phyloP scores from a whole-genome alignment of 2,888 invertebrate species.

The Nomada fabriciana region DNA sequence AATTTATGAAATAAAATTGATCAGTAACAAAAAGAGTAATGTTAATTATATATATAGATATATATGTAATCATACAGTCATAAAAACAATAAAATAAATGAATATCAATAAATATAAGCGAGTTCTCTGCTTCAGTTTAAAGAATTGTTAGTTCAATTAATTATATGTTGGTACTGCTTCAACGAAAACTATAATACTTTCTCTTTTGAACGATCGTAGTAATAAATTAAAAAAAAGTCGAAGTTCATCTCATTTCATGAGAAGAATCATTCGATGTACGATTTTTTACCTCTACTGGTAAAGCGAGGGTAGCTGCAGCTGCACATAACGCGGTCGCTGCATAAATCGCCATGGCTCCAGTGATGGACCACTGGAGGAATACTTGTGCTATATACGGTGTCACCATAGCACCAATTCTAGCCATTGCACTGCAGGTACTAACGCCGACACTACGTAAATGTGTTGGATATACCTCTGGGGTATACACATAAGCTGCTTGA shows the following conservation, averaged over 20 bases:
- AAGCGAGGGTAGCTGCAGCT: slow-evolving; percentile 90
- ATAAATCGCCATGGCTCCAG: slow-evolving; percentile 91
- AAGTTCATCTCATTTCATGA: slow-evolving; percentile 54
- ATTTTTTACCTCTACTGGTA: slow-evolving; percentile 94
- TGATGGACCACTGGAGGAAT: slow-evolving; percentile 90
- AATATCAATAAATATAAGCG: slow-evolving; percentile 39
- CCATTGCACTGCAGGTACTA: slow-evolving; percentile 96
- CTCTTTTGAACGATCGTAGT: not conserved
- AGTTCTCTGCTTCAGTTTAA: slow-evolving; percentile 15
- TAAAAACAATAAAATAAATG: slow-evolving; percentile 46
- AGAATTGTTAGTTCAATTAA: slow-evolving; percentile 9
- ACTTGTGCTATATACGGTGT: slow-evolving; percentile 98
- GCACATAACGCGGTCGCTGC: slow-evolving; percentile 91
- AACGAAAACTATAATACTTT: slow-evolving; percentile 21
- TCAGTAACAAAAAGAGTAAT: slow-evolving; percentile 19
- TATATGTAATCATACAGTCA: slow-evolving; percentile 34
- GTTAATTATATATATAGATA: slow-evolving; percentile 23
- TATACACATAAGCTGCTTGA: slow-evolving; percentile 98
- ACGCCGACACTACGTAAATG: slow-evolving; percentile 95
- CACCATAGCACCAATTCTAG: slow-evolving; percentile 95
- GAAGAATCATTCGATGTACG: slow-evolving; percentile 70
- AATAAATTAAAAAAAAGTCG: not conserved
- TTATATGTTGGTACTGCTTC: not conserved
- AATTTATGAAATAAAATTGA: slow-evolving; percentile 7
- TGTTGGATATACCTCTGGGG: slow-evolving; percentile 97